A percentile compares a stretch with the other conserved stretches of the same genome.
Evolutionary conservation across 2,888 invertebrate genomes (phyloP).

Genomic region (Drosophila vallismaia): DNA sequence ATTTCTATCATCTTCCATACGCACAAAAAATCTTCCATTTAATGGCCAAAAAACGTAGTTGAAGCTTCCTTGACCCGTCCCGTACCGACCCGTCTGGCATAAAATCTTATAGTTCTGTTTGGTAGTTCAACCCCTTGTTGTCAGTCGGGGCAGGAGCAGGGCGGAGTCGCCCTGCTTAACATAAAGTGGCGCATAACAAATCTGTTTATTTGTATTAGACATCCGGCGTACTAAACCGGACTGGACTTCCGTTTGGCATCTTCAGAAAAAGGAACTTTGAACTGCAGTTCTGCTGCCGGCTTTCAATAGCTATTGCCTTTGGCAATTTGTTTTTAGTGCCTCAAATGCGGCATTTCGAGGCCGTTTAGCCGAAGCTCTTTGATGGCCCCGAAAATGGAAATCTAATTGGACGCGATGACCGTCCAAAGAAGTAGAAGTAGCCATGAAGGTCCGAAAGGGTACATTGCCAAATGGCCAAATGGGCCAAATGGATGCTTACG

Average conservation of each 20-base stretch:
- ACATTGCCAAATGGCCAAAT: slow-evolving; percentile 42
- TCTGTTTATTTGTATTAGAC: slow-evolving; percentile 75
- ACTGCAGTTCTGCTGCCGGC: slow-evolving; percentile 51
- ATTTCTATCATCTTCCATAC: slow-evolving; percentile 74
- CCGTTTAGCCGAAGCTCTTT: slow-evolving; percentile 65
- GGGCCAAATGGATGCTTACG: slow-evolving; percentile 36
- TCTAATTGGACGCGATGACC: slow-evolving; percentile 73
- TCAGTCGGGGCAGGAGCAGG: too few species aligned
- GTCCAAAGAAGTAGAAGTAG: slow-evolving; percentile 47
- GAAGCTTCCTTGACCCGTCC: slow-evolving; percentile 66
- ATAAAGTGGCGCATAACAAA: slow-evolving; percentile 80
- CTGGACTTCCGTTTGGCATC: slow-evolving; percentile 51
- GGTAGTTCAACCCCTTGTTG: slow-evolving; percentile 41
- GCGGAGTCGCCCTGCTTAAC: slow-evolving; percentile 53
- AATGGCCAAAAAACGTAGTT: slow-evolving; percentile 65
- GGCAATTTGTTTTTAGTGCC: slow-evolving; percentile 70
- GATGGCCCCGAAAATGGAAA: slow-evolving; percentile 70
- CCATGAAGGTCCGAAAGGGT: slow-evolving; percentile 26
- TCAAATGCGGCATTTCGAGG: slow-evolving; percentile 43
- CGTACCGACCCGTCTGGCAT: slow-evolving; percentile 59
- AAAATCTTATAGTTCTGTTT: slow-evolving; percentile 77
- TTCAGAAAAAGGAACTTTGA: slow-evolving; percentile 48
- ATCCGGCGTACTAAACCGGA: slow-evolving; percentile 46
- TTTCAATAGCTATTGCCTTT: slow-evolving; percentile 54
- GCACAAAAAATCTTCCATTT: slow-evolving; percentile 48